Evolutionary conservation across 2,888 invertebrate genomes (phyloP), one percentile per base, ranked within the genome.

Genomic region (Caenorhabditis virilis): DNA sequence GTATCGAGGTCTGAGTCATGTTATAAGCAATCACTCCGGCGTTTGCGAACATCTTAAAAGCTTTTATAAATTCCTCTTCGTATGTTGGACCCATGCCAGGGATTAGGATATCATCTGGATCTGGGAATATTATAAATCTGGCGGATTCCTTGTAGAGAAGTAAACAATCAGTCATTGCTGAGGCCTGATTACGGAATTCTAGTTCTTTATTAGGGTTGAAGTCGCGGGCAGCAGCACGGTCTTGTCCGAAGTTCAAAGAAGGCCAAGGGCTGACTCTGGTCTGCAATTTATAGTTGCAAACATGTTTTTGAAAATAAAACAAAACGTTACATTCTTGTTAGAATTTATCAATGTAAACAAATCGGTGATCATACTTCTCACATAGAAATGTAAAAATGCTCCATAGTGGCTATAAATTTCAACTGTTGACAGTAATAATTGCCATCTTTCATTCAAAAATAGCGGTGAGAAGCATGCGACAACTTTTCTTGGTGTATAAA

Each of bases 401-500:
- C 79, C 79, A 41, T 76, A 76, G 33, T 79, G 76, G 0, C 76
- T 67, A 51, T 79, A 79, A 7, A 79, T 60, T 63, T 70, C 66
- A 9, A 67, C 65, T 4, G 78, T 77, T 7, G 71, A 46, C 22
- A 80, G 53, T 26, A 80, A 55, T 16, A 80, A 49, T 56, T 80
- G 79, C 80, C 80, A 80, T 20, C 78, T 56, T 63, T 80, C 80
- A 50, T 78, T 78, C 45, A 76, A 66, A 27, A 80, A 80, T 3
- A 80, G 52, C 6, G 80, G 80, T 15, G 74, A 72, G 47, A 80
- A 80, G 49, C 80, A 80, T 3, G 77, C 71, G 7, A 80, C 78
- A 7, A 80, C 80, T 45, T 58, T 54, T 11, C 45, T 51, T 7
- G 57, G 53, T 1, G 49, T 50, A 42, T 45, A 50, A 25, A 50